Conservation (phyloP, 1,140 invertebrate genomes). For the Elymnias hypermnestra region DNA sequence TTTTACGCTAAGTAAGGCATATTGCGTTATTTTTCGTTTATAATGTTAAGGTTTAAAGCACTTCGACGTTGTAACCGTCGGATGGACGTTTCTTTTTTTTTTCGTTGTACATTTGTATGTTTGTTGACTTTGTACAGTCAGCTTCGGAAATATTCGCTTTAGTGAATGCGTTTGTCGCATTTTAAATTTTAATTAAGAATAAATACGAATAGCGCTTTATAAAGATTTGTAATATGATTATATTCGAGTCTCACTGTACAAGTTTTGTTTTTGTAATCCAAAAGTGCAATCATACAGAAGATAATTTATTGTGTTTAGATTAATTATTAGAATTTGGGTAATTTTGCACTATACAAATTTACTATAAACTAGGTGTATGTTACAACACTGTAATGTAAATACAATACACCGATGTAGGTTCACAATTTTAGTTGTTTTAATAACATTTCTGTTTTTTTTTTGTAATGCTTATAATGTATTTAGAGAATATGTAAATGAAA, state of each 20-base stretch:
- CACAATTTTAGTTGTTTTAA: too few relatives aligned
- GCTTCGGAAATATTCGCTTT: constrained; percentile 17
- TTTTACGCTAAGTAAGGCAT: constrained; percentile 29
- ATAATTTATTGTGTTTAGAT: constrained; percentile 21
- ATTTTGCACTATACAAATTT: too few relatives aligned
- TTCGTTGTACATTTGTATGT: constrained; percentile 11
- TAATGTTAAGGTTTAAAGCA: constrained; percentile 19
- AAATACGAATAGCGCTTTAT: too few relatives aligned
- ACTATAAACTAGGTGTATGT: too few relatives aligned
- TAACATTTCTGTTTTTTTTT: too few relatives aligned
- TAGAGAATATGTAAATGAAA: too few relatives aligned
- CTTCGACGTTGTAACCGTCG: constrained; percentile 1
- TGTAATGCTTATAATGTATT: too few relatives aligned
- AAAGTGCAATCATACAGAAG: constrained; percentile 20
- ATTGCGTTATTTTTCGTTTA: constrained; percentile 25
- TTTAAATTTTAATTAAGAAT: background rate
- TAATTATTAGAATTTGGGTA: too few relatives aligned
- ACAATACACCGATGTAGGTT: too few relatives aligned
- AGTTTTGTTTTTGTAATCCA: constrained; percentile 7
- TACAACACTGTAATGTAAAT: too few relatives aligned
- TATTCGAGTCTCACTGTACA: constrained; percentile 13
- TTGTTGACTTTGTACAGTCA: constrained; percentile 19
- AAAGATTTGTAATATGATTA: too few relatives aligned
- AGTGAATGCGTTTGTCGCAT: background rate
- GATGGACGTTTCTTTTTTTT: constrained; percentile 1